Evolutionary conservation across 2,797 vertebrate genomes (phyloP), one percentile per base, ranked within the genome.

Genomic region (Fringilla coelebs): DNA sequence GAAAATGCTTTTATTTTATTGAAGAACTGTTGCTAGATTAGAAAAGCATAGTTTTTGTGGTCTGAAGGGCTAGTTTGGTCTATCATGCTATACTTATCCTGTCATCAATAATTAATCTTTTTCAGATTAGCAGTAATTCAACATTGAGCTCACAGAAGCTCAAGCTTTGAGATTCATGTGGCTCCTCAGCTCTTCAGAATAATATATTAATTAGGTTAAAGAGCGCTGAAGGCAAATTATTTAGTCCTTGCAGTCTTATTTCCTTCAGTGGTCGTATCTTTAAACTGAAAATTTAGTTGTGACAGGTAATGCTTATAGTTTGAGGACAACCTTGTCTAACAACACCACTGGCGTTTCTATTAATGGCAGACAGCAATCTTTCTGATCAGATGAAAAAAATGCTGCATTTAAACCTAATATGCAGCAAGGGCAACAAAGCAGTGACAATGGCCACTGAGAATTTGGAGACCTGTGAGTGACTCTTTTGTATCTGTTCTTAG

Each of bases 41-140:
- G 20, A 67, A 55, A 63, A 17, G 10, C 17, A 19, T 8, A 7
- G 11, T 26, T 75, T 67, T 62, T 77, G 38, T 55, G 17, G 2
- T 54, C 45, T 70, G 57, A 70, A 77, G 36, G 57, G 34, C 32
- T 48, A 8, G 10, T 75, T 85, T 79, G 54, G 20, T 77, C 55
- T 82, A 46, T 71, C 26, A 76, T 2, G 4, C 20, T 84, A 6
- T 31, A 62, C 3, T 66, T 91, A 36, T 8, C 4, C 31, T 52
- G 51, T 46, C 7, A 32, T 67, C 49, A 88, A 78, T 86, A 96
- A 97, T 97, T 96, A 93, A 98, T 96, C 96, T 95, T 96, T 94
- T 92, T 51, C 71, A 89, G 46, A 89, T 92, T 96, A 94, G 70
- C 83, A 94, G 73, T 95, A 97, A 96, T 95, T 97, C 90, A 94